Evolutionary conservation across 2,113 vertebrate genomes (phyloP).

Genomic region (Lophura nycthemera): DNA sequence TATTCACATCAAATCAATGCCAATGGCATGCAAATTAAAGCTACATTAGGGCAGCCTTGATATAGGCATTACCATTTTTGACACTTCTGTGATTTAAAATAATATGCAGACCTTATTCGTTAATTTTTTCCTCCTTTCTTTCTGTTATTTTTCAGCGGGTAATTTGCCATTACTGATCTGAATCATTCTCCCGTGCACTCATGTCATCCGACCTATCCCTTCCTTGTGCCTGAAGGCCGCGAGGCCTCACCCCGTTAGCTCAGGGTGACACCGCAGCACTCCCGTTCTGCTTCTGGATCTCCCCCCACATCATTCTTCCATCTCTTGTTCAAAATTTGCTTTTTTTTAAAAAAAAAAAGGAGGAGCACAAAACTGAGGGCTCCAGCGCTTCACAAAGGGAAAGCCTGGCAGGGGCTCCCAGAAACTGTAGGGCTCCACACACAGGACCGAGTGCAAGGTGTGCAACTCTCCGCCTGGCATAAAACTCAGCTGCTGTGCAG

Average conservation of each 20-base stretch:
- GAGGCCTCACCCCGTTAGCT: neutral
- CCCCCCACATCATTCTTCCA: neutral
- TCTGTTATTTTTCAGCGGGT: conserved; percentile 77
- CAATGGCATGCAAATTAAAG: conserved; percentile 81
- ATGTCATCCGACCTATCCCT: neutral
- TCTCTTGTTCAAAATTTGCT: neutral
- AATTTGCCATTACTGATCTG: conserved; percentile 78
- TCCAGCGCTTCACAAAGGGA: neutral
- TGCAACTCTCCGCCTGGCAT: neutral
- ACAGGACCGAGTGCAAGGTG: neutral
- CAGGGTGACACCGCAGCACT: neutral
- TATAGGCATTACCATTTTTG: conserved; percentile 76
- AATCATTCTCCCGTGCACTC: conserved; percentile 54
- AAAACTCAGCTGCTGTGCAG: neutral
- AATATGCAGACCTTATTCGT: conserved; percentile 78
- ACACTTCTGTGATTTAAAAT: conserved; percentile 81
- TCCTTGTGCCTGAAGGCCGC: neutral
- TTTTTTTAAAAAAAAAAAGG: neutral
- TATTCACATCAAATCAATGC: conserved; percentile 80
- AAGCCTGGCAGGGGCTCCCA: neutral
- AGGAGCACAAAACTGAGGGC: accelerated
- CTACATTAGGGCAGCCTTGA: conserved; percentile 77
- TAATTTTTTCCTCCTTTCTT: conserved; percentile 78
- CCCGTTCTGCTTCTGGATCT: neutral
- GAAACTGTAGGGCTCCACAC: neutral